Conservation (phyloP, 2,797 vertebrate genomes). For the Nasua narica region DNA sequence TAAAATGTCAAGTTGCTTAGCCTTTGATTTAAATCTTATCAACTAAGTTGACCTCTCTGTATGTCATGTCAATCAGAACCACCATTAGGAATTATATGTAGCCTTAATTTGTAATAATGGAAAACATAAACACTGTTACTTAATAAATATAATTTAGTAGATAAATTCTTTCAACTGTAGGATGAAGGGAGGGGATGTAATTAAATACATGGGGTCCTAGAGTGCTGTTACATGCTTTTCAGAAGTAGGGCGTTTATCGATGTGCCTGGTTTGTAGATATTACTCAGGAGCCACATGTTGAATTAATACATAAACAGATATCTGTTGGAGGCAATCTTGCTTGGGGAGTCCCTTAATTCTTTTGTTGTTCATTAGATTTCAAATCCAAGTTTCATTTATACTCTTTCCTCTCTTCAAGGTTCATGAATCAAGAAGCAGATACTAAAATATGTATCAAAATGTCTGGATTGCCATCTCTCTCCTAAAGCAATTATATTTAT, state of each 20-base stretch:
- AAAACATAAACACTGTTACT: not conserved
- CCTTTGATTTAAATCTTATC: slow-evolving; percentile 24
- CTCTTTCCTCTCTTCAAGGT: not conserved
- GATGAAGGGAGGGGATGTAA: not conserved
- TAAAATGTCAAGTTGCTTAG: slow-evolving; percentile 23
- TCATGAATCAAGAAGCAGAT: not conserved
- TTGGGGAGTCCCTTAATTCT: not conserved
- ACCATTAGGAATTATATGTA: not conserved
- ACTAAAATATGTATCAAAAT: not conserved
- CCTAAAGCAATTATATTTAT: not conserved
- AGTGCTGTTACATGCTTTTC: not conserved
- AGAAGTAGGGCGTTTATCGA: not conserved
- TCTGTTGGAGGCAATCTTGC: not conserved
- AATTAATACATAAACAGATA: not conserved
- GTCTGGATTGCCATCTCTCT: not conserved
- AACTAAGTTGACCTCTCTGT: slow-evolving; percentile 2
- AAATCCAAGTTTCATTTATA: not conserved
- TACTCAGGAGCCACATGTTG: not conserved
- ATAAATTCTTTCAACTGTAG: not conserved
- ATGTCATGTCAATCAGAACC: not conserved
- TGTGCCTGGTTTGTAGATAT: not conserved
- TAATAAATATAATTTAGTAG: not conserved
- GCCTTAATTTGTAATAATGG: not conserved
- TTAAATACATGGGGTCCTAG: not conserved
- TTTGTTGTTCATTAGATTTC: not conserved